Conservation (phyloP, 2,113 vertebrate species). For the Phycodurus eques region DNA sequence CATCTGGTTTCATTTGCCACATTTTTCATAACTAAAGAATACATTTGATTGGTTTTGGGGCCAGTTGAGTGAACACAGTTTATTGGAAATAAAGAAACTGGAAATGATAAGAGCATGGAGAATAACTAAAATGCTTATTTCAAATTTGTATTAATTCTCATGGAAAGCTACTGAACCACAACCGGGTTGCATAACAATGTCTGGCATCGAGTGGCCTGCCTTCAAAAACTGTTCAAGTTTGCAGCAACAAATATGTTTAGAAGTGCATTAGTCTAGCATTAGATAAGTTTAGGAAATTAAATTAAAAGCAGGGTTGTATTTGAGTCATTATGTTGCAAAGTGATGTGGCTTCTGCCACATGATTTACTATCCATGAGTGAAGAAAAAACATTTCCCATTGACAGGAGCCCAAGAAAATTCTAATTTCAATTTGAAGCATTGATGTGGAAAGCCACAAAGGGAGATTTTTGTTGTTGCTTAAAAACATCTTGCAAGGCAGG, state of each 20-base stretch:
- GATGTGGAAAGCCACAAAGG: no score
- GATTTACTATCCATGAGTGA: neutral
- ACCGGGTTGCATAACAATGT: neutral
- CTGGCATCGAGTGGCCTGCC: neutral
- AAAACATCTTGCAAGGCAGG: no score
- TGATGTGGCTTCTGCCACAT: neutral
- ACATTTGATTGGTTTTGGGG: neutral
- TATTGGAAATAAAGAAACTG: no score
- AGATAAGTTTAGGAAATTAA: neutral
- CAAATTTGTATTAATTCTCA: neutral
- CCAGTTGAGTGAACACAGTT: conserved; percentile 1
- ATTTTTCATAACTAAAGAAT: neutral
- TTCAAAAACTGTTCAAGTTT: neutral
- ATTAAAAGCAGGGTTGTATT: neutral
- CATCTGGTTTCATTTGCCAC: neutral
- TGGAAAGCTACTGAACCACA: neutral
- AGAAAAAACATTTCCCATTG: neutral
- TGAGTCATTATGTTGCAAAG: neutral
- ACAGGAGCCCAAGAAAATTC: neutral
- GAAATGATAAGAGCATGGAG: neutral
- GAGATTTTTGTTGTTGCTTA: no score
- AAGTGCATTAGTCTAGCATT: neutral
- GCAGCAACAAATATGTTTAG: neutral
- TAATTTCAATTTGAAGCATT: no score
- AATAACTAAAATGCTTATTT: neutral